phyloP scores from a whole-genome alignment of 92 coral and sea anemone genomes.

The Scolanthus callimorphus region DNA sequence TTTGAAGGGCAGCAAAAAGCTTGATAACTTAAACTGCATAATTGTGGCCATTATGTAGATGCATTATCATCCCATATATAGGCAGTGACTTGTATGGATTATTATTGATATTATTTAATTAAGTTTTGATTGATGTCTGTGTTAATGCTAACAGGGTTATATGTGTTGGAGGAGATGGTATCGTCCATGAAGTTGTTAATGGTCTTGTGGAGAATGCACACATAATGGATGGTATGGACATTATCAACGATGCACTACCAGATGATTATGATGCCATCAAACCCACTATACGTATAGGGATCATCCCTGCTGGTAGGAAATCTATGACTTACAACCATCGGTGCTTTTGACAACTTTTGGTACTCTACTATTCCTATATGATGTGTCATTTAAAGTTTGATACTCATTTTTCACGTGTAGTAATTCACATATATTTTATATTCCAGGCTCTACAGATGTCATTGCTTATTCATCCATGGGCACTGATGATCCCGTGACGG shows the following conservation, averaged over 20 bases:
- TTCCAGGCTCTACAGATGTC: conserved; percentile 79
- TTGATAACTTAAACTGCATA: no score
- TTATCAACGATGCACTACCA: conserved; percentile 51
- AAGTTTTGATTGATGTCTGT: no score
- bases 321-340: no score
- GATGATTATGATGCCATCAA: conserved; percentile 53
- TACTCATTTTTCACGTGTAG: background rate
- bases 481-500: conserved; percentile 70
- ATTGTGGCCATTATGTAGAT: no score
- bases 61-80: no score
- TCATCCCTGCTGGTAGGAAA: conserved; percentile 72
- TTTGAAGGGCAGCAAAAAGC: no score
- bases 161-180: conserved; percentile 89
- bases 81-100: no score
- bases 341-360: no score
- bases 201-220: conserved; percentile 73
- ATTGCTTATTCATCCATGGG: conserved; percentile 73
- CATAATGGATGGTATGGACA: conserved; percentile 52
- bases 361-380: no score
- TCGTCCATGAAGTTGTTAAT: conserved; percentile 83
- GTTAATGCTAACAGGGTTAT: conserved; percentile 56
- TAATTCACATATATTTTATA: no score
- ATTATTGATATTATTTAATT: no score
- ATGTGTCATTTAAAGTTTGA: background rate
- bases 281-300: conserved; percentile 58